These are phyloP conservation scores for Frankliniella intonsa DNA, from an alignment of 2,888 invertebrate species.

Conservation along the genomic window DNA sequence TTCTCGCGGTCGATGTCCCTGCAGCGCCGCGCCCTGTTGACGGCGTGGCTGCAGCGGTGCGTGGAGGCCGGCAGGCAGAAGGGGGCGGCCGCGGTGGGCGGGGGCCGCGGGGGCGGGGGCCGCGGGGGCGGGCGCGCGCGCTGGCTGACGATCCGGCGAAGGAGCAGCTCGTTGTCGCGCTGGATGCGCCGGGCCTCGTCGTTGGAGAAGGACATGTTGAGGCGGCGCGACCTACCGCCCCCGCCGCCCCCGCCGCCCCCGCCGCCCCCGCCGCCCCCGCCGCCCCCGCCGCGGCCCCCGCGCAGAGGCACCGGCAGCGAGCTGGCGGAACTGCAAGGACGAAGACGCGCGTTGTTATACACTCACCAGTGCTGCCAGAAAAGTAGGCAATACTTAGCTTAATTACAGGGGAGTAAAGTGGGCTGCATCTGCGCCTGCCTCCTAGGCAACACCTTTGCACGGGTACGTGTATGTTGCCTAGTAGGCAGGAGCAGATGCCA, in stretches of 20 bases:
- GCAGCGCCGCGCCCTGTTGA: background rate
- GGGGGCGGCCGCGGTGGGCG: background rate
- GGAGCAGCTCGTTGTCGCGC: constrained; percentile 17
- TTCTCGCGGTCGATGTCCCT: constrained; percentile 4
- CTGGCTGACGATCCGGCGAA: background rate
- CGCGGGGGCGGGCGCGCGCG: background rate
- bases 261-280: background rate
- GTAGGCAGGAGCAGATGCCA: too few relatives aligned
- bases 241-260: background rate
- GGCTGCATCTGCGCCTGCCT: too few relatives aligned
- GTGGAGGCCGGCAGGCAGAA: background rate
- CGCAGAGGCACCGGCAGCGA: background rate
- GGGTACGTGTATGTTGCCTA: too few relatives aligned
- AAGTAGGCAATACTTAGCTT: too few relatives aligned
- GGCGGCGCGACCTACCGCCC: background rate
- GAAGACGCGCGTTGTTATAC: too few relatives aligned
- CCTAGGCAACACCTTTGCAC: too few relatives aligned
- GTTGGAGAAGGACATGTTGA: constrained; percentile 22
- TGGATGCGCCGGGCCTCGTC: constrained; percentile 13
- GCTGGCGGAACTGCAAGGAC: background rate
- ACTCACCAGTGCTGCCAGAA: too few relatives aligned
- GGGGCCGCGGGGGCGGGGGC: background rate
- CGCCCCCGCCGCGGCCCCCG: background rate
- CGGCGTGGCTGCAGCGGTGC: constrained; percentile 23
- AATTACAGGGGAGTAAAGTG: too few relatives aligned